Percentiles rank a stretch among this genome's conserved stretches.
These are phyloP conservation scores for Melipona quadrifasciata DNA, from an alignment of 1,140 invertebrate species.

Conservation along the genomic window DNA sequence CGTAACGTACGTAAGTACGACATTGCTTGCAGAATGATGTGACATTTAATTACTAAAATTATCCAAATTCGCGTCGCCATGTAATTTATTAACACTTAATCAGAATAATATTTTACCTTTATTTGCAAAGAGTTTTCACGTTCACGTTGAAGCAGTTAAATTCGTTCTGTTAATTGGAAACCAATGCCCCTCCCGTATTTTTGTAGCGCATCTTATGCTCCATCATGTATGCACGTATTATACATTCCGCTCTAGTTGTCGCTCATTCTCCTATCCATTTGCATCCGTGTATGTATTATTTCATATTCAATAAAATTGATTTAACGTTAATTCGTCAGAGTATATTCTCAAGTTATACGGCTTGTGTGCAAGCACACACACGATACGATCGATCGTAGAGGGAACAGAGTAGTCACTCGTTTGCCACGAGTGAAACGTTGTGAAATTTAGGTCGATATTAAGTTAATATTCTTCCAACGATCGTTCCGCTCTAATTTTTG, in stretches of 20 bases:
- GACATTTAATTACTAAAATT: neutral
- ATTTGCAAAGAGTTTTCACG: neutral
- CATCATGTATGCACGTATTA: constrained; percentile 28
- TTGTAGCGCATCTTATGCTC: constrained; percentile 51
- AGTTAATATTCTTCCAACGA: constrained; percentile 17
- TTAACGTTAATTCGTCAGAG: neutral
- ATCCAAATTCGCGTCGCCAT: neutral
- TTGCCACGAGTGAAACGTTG: neutral
- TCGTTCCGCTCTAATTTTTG: constrained; percentile 13
- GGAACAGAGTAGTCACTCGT: neutral
- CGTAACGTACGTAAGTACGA: neutral
- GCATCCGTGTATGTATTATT: neutral
- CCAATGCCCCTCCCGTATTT: constrained; percentile 10
- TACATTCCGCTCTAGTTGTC: constrained; percentile 57
- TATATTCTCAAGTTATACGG: neutral
- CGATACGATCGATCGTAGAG: no score
- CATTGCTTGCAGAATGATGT: neutral
- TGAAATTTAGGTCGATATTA: constrained; percentile 22
- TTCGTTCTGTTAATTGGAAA: constrained; percentile 38
- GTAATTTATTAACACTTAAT: neutral
- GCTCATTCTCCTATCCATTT: neutral
- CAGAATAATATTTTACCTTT: no score
- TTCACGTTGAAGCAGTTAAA: constrained; percentile 43
- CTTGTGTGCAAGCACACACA: no score
- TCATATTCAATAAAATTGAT: neutral